Percentiles rank a stretch among this genome's conserved stretches.
phyloP scores from a whole-genome alignment of 2,888 invertebrate species.

The Molorchus minor region DNA sequence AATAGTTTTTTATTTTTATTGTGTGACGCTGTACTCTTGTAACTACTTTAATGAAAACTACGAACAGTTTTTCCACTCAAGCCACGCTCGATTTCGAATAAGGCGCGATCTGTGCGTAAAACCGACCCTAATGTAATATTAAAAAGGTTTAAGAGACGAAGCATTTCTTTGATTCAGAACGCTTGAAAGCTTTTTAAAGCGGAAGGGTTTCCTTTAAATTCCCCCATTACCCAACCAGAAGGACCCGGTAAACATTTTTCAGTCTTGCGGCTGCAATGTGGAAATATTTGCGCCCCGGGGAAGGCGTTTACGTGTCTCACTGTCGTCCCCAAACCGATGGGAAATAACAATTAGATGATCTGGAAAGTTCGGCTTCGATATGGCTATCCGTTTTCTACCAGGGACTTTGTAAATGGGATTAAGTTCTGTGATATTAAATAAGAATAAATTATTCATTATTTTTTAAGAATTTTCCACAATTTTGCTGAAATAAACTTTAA shows the following conservation, averaged over 20 bases:
- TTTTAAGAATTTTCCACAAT: too few relatives aligned
- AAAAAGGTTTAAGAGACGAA: slow-evolving; percentile 1
- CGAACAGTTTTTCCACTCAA: too few relatives aligned
- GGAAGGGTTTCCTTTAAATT: not conserved
- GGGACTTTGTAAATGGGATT: not conserved
- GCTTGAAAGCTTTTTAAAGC: not conserved
- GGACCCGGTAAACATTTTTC: not conserved
- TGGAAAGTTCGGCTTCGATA: not conserved
- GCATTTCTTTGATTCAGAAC: not conserved
- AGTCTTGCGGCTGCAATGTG: not conserved
- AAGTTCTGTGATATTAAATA: not conserved
- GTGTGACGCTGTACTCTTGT: too few relatives aligned
- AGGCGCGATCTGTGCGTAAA: too few relatives aligned
- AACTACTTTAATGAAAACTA: too few relatives aligned
- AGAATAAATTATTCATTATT: too few relatives aligned
- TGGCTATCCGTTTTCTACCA: not conserved
- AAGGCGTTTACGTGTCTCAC: not conserved
- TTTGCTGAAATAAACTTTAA: too few relatives aligned
- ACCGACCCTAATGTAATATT: slow-evolving; percentile 6
- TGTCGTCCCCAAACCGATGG: not conserved
- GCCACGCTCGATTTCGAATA: too few relatives aligned
- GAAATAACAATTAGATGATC: not conserved
- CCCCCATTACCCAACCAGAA: not conserved
- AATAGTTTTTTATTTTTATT: too few relatives aligned
- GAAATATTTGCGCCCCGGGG: not conserved